Percentiles rank a stretch among this genome's conserved stretches.
Conservation (phyloP, 2,797 vertebrate genomes). For the Limosa lapponica region DNA sequence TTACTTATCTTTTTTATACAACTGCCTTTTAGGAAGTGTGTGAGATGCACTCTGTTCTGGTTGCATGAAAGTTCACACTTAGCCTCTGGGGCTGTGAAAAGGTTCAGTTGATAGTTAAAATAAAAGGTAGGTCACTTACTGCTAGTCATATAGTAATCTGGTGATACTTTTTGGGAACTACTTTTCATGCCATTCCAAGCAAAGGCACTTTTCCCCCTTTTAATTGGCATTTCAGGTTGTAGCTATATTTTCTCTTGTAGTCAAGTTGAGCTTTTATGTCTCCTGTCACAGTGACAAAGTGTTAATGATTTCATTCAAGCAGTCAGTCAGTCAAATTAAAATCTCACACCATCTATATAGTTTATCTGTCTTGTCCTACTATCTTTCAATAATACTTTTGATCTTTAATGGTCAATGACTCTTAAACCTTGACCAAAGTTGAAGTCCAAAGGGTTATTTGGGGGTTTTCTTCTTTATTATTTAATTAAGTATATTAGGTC, state of each 20-base stretch:
- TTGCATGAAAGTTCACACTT: neutral
- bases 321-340: neutral
- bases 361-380: neutral
- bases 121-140: neutral
- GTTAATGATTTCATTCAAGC: neutral
- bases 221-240: neutral
- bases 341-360: neutral
- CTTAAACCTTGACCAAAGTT: neutral
- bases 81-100: slow-evolving; percentile 22
- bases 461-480: neutral
- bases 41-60: neutral
- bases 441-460: neutral
- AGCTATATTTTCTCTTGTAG: neutral
- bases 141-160: neutral
- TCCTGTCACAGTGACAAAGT: neutral
- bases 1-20: neutral
- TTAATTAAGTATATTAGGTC: neutral
- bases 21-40: neutral
- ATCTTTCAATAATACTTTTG: neutral
- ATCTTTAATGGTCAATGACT: neutral
- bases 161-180: neutral
- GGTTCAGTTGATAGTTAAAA: neutral
- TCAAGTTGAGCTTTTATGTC: neutral
- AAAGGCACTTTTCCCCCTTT: neutral
- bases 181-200: neutral